Conservation (phyloP, 2,888 invertebrate species). For the Agrochola macilenta region DNA sequence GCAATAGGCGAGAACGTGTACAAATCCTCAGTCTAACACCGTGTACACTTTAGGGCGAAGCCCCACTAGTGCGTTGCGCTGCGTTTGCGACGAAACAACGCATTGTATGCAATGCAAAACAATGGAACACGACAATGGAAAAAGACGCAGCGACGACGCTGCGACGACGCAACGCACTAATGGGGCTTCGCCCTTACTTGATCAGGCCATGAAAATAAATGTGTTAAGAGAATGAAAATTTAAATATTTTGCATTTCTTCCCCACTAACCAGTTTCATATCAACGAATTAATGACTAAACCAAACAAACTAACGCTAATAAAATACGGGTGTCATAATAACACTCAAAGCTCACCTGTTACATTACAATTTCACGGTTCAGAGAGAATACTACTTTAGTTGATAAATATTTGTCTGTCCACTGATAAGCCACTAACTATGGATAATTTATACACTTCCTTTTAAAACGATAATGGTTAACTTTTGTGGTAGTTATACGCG, state of each 20-base stretch:
- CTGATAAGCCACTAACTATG: conserved; percentile 82
- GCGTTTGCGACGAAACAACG: too few species aligned
- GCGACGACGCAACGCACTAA: too few species aligned
- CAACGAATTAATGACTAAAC: conserved; percentile 19
- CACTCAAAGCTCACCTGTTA: conserved; percentile 68
- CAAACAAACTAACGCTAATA: conserved; percentile 60
- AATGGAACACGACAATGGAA: too few species aligned
- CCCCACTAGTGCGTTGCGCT: too few species aligned
- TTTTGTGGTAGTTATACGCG: conserved; percentile 87
- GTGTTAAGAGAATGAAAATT: not conserved
- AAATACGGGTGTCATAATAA: conserved; percentile 65
- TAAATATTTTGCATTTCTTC: not conserved
- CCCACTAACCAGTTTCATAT: conserved; percentile 8
- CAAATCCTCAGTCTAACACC: not conserved
- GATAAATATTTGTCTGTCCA: conserved; percentile 84
- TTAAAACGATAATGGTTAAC: conserved; percentile 87
- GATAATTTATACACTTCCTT: conserved; percentile 88
- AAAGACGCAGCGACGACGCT: too few species aligned
- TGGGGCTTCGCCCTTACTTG: too few species aligned
- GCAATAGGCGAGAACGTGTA: not conserved
- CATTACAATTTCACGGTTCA: conserved; percentile 82
- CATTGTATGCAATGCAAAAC: too few species aligned
- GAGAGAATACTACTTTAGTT: conserved; percentile 80
- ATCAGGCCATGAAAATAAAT: not conserved
- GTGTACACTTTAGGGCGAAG: not conserved